These are phyloP conservation scores for Drosophila sordidula DNA, from an alignment of 2,888 invertebrate genomes.

Conservation along the genomic window DNA sequence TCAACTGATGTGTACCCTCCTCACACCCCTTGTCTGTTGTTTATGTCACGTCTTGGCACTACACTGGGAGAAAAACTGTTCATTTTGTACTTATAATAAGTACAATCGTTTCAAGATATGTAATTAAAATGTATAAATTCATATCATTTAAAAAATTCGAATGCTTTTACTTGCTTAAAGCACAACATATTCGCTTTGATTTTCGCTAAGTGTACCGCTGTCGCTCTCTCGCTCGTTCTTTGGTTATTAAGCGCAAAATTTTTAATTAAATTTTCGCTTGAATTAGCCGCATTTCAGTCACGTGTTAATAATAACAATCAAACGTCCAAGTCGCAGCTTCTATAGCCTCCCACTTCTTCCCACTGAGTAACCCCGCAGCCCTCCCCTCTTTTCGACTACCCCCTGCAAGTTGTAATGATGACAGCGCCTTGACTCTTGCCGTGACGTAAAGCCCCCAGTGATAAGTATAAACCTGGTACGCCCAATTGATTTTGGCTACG, in stretches of 20 bases:
- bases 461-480: conserved; percentile 52
- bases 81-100: too few species aligned
- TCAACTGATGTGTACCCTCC: conserved; percentile 20
- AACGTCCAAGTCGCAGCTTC: conserved; percentile 44
- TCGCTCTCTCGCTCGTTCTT: neutral
- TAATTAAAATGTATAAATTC: too few species aligned
- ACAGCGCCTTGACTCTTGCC: conserved; percentile 27
- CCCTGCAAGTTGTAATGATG: conserved; percentile 10
- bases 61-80: neutral
- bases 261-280: conserved; percentile 79
- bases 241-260: conserved; percentile 65
- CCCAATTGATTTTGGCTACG: conserved; percentile 56
- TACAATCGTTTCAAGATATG: too few species aligned
- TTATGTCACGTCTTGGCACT: conserved; percentile 54
- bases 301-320: conserved; percentile 80
- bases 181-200: too few species aligned
- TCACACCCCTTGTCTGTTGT: conserved; percentile 23
- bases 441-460: conserved; percentile 51
- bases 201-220: neutral
- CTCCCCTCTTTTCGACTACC: neutral
- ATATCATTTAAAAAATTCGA: neutral
- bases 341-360: neutral
- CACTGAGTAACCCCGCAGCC: neutral
- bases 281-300: conserved; percentile 77
- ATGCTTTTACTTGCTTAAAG: neutral